phyloP scores from a whole-genome alignment of 2,797 vertebrate genomes.

The Cyprinodon diabolis region DNA sequence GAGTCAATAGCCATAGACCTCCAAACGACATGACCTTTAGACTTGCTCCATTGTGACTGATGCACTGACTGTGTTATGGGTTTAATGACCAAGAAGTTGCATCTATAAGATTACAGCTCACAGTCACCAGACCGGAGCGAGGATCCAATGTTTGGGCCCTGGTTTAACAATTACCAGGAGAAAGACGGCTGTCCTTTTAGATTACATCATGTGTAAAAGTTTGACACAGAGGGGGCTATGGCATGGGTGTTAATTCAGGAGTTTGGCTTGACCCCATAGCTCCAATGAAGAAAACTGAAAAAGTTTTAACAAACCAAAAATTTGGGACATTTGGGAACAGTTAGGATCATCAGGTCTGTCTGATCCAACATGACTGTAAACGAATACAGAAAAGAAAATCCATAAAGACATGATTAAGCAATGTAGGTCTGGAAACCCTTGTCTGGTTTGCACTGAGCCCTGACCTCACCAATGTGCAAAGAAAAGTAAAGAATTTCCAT shows the following conservation, averaged over 20 bases:
- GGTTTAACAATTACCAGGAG: neutral
- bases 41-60: neutral
- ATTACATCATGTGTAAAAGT: neutral
- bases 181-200: neutral
- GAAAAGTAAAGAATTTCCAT: too few relatives aligned
- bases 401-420: too few relatives aligned
- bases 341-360: too few relatives aligned
- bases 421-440: too few relatives aligned
- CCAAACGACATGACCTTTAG: too few relatives aligned
- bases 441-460: too few relatives aligned
- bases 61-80: neutral
- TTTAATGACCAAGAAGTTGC: neutral
- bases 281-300: neutral
- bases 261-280: neutral
- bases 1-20: neutral
- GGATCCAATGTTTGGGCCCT: neutral
- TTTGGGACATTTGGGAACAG: neutral
- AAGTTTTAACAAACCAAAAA: neutral
- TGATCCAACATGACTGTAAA: too few relatives aligned
- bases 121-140: neutral
- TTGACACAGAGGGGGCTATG: neutral
- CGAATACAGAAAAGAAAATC: too few relatives aligned
- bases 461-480: too few relatives aligned
- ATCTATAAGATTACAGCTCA: neutral
- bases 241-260: too few relatives aligned